A percentile compares a stretch with the other conserved stretches of the same genome.
Conservation (phyloP, 2,113 vertebrate species). For the Turnix velox region DNA sequence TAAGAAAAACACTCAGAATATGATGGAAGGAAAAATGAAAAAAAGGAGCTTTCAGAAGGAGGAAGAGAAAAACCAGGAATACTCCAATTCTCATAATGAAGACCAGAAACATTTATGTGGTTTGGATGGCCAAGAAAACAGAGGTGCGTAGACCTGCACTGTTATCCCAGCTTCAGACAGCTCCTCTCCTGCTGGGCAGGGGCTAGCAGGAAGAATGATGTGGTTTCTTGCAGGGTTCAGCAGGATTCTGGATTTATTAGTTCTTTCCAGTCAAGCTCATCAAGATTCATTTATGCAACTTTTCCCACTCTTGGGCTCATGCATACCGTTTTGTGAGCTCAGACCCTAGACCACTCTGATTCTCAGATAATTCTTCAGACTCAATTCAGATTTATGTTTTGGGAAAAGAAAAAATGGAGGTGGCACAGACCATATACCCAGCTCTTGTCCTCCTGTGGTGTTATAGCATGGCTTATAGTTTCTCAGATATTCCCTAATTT, state of each 20-base stretch:
- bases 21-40: background rate
- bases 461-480: background rate
- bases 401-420: background rate
- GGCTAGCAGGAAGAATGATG: background rate
- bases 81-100: background rate
- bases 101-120: background rate
- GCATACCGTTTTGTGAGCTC: background rate
- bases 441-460: background rate
- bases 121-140: background rate
- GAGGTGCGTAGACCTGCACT: background rate
- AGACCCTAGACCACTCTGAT: background rate
- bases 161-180: background rate
- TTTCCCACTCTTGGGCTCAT: background rate
- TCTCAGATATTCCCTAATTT: background rate
- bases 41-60: background rate
- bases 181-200: background rate
- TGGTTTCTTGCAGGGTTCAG: background rate
- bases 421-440: background rate
- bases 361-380: background rate
- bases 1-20: background rate
- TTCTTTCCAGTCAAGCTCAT: background rate
- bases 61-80: background rate
- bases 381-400: background rate
- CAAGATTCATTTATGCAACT: background rate
- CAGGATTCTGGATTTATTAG: background rate